Evolutionary conservation across 2,888 invertebrate species (phyloP).

Genomic region (Luperina testacea): DNA sequence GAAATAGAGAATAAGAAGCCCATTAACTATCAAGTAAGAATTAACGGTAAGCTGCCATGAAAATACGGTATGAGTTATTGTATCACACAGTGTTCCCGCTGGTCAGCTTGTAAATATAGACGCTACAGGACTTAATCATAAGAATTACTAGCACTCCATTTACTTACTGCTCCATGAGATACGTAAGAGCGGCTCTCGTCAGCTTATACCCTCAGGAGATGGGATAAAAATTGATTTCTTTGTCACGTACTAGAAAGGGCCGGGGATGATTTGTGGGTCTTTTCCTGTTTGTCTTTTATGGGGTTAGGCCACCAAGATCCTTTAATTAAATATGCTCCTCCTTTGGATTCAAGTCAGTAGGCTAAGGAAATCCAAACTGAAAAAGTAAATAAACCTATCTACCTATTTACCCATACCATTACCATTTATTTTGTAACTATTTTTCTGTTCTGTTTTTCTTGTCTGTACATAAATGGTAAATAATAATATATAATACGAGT

Average conservation of each 20-base stretch:
- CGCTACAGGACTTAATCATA: not conserved
- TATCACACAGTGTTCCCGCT: not conserved
- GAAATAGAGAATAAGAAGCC: too few species aligned
- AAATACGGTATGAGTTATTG: too few species aligned
- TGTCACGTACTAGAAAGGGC: constrained; percentile 56
- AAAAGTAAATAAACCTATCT: not conserved
- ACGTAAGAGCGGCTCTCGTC: constrained; percentile 26
- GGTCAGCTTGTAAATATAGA: not conserved
- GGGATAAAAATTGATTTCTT: constrained; percentile 50
- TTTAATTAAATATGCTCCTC: constrained; percentile 41
- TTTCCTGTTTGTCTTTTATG: constrained; percentile 44
- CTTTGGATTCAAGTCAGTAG: not conserved
- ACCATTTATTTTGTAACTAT: too few species aligned
- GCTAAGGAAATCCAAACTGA: not conserved
- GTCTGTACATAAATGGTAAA: too few species aligned
- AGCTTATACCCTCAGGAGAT: constrained; percentile 36
- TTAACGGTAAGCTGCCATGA: not conserved
- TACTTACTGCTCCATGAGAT: constrained; percentile 5
- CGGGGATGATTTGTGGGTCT: constrained; percentile 48
- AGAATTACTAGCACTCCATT: constrained; percentile 7
- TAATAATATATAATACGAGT: too few species aligned
- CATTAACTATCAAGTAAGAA: too few species aligned
- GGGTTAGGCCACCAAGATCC: constrained; percentile 23
- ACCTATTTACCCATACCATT: too few species aligned
- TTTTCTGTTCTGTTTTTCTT: too few species aligned